These are phyloP conservation scores for Benitochromis conjunctus DNA, from an alignment of 2,113 vertebrate species.

Conservation along the genomic window DNA sequence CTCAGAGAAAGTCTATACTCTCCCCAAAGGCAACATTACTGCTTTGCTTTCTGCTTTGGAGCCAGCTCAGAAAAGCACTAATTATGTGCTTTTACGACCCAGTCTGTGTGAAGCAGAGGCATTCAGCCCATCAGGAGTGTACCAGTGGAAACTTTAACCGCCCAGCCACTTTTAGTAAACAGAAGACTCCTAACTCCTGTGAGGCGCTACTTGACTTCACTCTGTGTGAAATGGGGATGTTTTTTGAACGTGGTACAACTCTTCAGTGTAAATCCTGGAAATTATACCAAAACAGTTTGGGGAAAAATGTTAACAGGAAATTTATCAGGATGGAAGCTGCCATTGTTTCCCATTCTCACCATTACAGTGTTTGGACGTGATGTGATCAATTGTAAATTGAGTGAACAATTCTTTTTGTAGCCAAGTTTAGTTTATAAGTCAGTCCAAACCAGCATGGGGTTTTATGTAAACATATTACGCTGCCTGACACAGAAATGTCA, in stretches of 20 bases:
- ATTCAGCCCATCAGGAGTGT: conserved; percentile 48
- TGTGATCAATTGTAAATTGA: background rate
- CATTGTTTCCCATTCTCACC: conserved; percentile 7
- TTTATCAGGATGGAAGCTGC: conserved; percentile 20
- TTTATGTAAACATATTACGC: conserved; percentile 2
- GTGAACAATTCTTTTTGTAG: background rate
- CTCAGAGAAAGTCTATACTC: background rate
- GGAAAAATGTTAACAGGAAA: conserved; percentile 33
- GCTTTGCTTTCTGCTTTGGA: conserved; percentile 6
- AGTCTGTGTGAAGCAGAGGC: conserved; percentile 32
- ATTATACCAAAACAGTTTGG: conserved; percentile 24
- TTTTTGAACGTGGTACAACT: background rate
- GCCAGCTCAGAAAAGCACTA: background rate
- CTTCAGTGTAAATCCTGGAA: conserved; percentile 24
- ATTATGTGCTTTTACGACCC: conserved; percentile 42
- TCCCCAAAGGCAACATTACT: conserved; percentile 2
- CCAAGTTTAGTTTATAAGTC: conserved; percentile 24
- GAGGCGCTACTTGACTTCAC: background rate
- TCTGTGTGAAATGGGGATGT: background rate
- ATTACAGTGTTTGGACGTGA: background rate
- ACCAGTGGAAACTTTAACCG: conserved; percentile 56
- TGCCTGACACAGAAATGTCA: background rate
- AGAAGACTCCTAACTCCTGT: conserved; percentile 11
- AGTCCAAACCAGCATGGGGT: background rate
- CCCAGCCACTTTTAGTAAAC: conserved; percentile 53